Base-by-base conservation (phyloP, 2,113 vertebrate genomes). In the Lophochroa leadbeateri region DNA sequence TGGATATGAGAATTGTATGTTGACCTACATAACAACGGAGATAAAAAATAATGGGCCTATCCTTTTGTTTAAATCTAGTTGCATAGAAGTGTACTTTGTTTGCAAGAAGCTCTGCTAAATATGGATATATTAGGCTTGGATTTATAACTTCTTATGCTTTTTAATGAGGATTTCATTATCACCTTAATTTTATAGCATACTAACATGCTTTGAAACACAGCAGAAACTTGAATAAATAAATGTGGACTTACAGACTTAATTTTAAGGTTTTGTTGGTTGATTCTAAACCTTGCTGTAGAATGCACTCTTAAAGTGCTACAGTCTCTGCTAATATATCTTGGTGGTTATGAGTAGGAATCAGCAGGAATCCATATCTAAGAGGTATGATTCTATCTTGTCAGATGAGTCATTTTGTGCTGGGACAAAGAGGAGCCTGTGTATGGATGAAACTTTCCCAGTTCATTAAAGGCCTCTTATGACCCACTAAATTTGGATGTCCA, bases 381-480 rank as follows among this genome's bases (percentile, higher is more conserved):
- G 33, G 37, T 95, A 90, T 86, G 94, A 97, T 25, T 72, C 55
- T 33, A 47, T 58, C 25, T 87, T 84, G 11, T 90, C 71, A 7
- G 92, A 95, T 25, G 41, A 75, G 79, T 96, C 74, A 13, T 96
- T 96, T 80, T 75, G 43, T 95, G 95, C 75, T 93, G 74, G 20
- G 97, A 98, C 31, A 64, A 84, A 92, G 77, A 95, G 64, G 95
- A 98, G 6, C 72, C 24, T 24, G 96, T 97, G 35, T 35, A 69
- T 18, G 95, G 97, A 52, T 92, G 88, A 68, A 98, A 88, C 94
- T 94, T 97, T 41, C 98, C 97, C 89, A 98, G 91, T 63, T 98
- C 97, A 46, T 97, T 97, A 82, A 98, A 98, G 65, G 85, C 74
- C 25, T 75, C 86, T 10, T 97, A 97, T 35, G 82, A 94, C 52